These are phyloP conservation scores for Nasonia oneida DNA, from an alignment of 2,888 invertebrate species.

Conservation along the genomic window DNA sequence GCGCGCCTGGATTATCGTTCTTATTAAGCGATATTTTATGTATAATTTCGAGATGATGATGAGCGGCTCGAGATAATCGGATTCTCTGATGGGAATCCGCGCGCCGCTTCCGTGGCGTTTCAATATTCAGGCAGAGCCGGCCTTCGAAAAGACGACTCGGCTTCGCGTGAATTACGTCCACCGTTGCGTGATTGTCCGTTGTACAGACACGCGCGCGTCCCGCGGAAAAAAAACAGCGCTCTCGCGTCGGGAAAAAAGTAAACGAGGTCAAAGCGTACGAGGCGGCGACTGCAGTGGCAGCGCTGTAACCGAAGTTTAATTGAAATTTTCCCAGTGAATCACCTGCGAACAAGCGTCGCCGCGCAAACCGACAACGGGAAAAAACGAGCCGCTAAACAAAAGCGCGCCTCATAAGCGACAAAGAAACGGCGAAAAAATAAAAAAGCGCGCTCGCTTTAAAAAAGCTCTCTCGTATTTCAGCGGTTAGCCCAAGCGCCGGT, in stretches of 20 bases:
- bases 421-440: conserved; percentile 11
- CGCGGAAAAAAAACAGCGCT: too few species aligned
- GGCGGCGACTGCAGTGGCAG: neutral
- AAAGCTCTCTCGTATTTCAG: conserved; percentile 48
- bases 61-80: neutral
- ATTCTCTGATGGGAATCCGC: neutral
- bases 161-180: too few species aligned
- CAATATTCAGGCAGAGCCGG: neutral
- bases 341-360: neutral
- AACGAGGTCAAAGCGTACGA: too few species aligned
- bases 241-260: too few species aligned
- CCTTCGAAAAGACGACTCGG: too few species aligned
- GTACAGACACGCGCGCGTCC: too few species aligned
- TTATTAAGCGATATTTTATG: conserved; percentile 16
- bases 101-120: neutral
- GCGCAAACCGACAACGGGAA: neutral
- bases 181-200: too few species aligned
- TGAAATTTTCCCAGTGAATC: conserved; percentile 54
- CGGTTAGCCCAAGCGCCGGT: conserved; percentile 31
- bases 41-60: conserved; percentile 16
- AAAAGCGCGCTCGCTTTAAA: neutral
- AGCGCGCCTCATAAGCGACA: conserved; percentile 48
- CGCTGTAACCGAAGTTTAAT: conserved; percentile 44
- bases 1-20: neutral
- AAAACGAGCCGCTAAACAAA: conserved; percentile 34